Conservation (phyloP, 2,113 vertebrate species). For the Calonectris borealis region DNA sequence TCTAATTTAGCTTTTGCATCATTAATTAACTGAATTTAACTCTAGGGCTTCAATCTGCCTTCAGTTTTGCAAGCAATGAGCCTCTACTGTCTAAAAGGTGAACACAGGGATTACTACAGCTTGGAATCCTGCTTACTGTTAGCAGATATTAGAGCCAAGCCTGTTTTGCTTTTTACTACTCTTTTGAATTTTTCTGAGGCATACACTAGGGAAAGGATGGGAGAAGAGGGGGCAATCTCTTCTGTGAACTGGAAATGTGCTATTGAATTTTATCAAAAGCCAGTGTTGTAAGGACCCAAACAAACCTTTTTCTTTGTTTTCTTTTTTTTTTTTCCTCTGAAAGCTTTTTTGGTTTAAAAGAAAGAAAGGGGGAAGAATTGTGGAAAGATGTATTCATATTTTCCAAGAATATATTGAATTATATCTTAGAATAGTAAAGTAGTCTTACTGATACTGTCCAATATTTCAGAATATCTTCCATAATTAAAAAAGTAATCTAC, state of each 20-base stretch:
- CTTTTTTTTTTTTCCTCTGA: too few species aligned
- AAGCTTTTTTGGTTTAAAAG: background rate
- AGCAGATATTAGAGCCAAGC: background rate
- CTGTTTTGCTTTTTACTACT: background rate
- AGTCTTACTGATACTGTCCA: background rate
- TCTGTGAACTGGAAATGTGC: background rate
- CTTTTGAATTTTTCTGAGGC: background rate
- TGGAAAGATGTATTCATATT: background rate
- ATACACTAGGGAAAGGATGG: background rate
- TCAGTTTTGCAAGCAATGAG: background rate
- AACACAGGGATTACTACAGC: background rate
- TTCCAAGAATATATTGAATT: background rate
- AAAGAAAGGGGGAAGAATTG: fast-evolving
- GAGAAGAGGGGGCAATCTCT: background rate
- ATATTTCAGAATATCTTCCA: background rate
- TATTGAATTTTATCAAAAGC: background rate
- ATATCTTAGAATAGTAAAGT: background rate
- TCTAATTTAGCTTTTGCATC: background rate
- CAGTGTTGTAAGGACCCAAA: background rate
- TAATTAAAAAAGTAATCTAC: background rate
- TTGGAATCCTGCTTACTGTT: background rate
- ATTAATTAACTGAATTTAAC: slow-evolving; percentile 9
- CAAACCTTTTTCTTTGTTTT: too few species aligned
- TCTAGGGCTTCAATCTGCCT: background rate
- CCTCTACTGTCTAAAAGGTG: background rate